Evolutionary conservation across 2,113 vertebrate genomes (phyloP).

Genomic region (Protobothrops flavoviridis): DNA sequence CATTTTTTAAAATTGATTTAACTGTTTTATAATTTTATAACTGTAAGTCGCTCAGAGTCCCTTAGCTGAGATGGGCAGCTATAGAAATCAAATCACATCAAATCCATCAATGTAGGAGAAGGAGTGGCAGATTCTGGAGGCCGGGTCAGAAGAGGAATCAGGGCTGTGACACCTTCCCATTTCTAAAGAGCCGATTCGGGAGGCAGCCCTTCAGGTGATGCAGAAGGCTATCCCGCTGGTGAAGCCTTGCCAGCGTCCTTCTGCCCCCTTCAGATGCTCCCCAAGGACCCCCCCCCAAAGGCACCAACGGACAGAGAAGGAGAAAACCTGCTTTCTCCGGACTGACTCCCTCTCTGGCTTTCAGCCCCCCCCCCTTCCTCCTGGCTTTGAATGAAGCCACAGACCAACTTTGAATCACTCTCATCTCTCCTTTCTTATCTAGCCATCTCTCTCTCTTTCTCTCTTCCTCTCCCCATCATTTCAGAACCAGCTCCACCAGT

Average conservation of each 20-base stretch:
- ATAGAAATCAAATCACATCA: neutral
- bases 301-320: too few species aligned
- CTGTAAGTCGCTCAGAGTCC: neutral
- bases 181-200: neutral
- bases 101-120: neutral
- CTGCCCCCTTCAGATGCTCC: neutral
- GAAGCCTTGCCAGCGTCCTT: neutral
- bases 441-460: neutral
- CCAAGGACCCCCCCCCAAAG: neutral
- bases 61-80: neutral
- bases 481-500: neutral
- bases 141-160: neutral
- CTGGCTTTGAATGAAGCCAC: too few species aligned
- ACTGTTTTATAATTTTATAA: neutral
- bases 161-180: neutral
- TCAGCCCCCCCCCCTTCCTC: too few species aligned
- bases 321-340: too few species aligned
- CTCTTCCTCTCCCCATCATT: neutral
- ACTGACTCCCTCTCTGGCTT: too few species aligned
- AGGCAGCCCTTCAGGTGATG: too few species aligned
- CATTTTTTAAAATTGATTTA: neutral
- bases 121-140: neutral
- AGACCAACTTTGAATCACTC: neutral
- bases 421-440: neutral
- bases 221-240: neutral